phyloP scores from a whole-genome alignment of 2,888 invertebrate species.

The Eutolmus rufibarbis region DNA sequence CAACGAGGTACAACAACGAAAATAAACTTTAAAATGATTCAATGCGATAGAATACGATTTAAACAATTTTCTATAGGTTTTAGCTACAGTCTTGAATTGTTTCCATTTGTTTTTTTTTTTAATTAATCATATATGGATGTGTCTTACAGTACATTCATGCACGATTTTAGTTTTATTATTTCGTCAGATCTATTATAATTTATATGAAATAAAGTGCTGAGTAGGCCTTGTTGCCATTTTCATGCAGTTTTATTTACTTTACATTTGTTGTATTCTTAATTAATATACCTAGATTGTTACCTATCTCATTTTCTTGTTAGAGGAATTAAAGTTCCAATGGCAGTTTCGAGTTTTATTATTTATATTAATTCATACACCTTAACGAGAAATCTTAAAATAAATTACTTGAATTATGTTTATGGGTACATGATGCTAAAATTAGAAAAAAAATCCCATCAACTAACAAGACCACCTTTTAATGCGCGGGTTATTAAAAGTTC shows the following conservation, averaged over 20 bases:
- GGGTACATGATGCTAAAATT: neutral
- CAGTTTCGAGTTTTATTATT: conserved; percentile 25
- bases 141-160: neutral
- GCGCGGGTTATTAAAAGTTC: neutral
- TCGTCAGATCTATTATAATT: neutral
- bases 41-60: neutral
- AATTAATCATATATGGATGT: neutral
- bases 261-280: neutral
- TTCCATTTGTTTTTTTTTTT: neutral
- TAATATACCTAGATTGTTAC: neutral
- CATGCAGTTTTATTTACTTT: neutral
- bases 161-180: neutral
- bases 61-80: conserved; percentile 14
- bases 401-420: neutral
- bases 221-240: neutral
- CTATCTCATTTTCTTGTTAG: neutral
- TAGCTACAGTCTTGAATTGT: conserved; percentile 33
- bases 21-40: conserved; percentile 5
- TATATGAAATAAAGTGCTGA: neutral
- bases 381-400: neutral
- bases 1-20: neutral
- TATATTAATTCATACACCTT: neutral
- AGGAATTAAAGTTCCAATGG: conserved; percentile 31
- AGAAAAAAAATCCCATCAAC: neutral
- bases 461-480: neutral